Conservation (phyloP, 2,888 invertebrate genomes). For the Itoplectis maculator region DNA sequence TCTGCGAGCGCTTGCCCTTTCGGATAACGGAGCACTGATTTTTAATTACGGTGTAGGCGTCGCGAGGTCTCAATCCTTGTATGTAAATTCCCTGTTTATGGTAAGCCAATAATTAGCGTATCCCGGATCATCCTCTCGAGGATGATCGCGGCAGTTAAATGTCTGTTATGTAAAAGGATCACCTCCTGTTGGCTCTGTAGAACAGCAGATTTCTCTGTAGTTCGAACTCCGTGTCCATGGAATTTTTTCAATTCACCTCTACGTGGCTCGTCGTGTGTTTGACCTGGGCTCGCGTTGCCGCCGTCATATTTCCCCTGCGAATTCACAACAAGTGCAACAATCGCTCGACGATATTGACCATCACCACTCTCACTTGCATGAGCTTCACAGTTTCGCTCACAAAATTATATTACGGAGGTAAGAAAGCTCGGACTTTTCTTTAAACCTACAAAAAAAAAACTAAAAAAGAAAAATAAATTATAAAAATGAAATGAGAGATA, state of each 20-base stretch:
- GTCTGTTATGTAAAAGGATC: constrained; percentile 7
- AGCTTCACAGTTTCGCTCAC: constrained; percentile 78
- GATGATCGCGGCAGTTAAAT: constrained; percentile 10
- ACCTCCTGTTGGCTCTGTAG: constrained; percentile 60
- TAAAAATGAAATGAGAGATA: too few species aligned
- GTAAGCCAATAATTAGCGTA: constrained; percentile 70
- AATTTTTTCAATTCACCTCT: constrained; percentile 81
- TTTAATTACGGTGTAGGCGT: constrained; percentile 81
- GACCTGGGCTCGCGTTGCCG: constrained; percentile 80
- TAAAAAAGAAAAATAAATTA: background rate
- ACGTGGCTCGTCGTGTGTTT: constrained; percentile 83
- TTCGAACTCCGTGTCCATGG: constrained; percentile 77
- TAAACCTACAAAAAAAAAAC: too few species aligned
- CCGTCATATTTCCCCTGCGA: constrained; percentile 76
- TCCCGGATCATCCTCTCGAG: background rate
- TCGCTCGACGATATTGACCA: constrained; percentile 72
- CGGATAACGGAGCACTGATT: constrained; percentile 81
- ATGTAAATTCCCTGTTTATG: constrained; percentile 80
- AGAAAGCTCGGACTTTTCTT: constrained; percentile 9
- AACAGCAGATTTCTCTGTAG: constrained; percentile 77
- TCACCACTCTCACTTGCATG: constrained; percentile 72
- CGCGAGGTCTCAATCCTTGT: constrained; percentile 76
- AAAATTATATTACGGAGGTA: constrained; percentile 81
- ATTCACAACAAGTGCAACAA: constrained; percentile 69
- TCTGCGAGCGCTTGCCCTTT: constrained; percentile 80